A percentile compares a stretch with the other conserved stretches of the same genome.
phyloP scores from a whole-genome alignment of 2,888 invertebrate species.

The Lithophane semibrunnea region DNA sequence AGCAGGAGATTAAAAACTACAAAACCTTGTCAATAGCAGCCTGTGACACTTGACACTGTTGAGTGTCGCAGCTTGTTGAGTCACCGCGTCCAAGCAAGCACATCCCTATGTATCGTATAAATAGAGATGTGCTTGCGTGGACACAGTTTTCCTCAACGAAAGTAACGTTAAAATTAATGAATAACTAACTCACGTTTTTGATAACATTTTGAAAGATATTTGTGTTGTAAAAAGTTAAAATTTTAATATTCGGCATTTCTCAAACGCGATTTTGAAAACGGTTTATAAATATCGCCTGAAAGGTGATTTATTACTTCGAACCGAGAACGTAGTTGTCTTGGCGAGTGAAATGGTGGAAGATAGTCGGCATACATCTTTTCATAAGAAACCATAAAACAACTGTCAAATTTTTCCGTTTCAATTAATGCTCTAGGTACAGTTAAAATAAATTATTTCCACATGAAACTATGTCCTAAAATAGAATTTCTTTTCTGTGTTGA shows the following conservation, averaged over 20 bases:
- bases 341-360: neutral
- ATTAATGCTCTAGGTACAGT: neutral
- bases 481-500: neutral
- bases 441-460: neutral
- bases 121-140: too few species aligned
- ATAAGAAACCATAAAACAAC: neutral
- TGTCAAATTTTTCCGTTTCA: neutral
- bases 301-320: neutral
- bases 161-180: neutral
- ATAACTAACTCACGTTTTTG: neutral
- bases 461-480: neutral
- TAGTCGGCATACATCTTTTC: too few species aligned
- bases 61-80: slow-evolving; percentile 50
- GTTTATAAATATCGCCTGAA: neutral
- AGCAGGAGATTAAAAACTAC: slow-evolving; percentile 89
- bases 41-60: slow-evolving; percentile 66
- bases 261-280: too few species aligned
- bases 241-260: neutral
- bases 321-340: neutral
- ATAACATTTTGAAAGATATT: neutral
- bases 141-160: neutral
- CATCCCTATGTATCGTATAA: neutral
- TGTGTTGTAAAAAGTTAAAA: neutral
- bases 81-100: neutral
- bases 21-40: slow-evolving; percentile 87